phyloP scores from a whole-genome alignment of 2,888 invertebrate species.

The Saturnia japonica region DNA sequence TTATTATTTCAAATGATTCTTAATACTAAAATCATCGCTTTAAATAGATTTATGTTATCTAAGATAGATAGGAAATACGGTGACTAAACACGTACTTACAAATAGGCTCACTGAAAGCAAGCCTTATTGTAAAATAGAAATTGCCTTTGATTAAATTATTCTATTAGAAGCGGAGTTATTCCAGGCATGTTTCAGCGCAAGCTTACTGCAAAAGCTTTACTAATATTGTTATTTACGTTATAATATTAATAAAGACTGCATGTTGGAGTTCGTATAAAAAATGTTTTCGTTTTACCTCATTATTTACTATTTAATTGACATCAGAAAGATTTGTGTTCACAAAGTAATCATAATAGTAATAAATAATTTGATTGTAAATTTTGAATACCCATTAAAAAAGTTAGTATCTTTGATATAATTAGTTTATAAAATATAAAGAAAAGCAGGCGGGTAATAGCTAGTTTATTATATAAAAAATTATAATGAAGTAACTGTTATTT shows the following conservation, averaged over 20 bases:
- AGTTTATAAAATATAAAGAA: neutral
- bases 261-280: neutral
- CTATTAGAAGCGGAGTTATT: neutral
- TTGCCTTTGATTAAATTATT: neutral
- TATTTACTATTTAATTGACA: neutral
- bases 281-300: neutral
- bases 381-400: neutral
- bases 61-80: neutral
- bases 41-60: neutral
- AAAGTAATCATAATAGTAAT: no score
- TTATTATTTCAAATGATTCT: no score
- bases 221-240: neutral
- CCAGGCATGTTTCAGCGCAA: neutral
- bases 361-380: no score
- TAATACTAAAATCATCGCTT: neutral
- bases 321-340: neutral
- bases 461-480: no score
- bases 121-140: neutral
- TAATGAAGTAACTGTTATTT: no score
- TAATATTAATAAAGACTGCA: neutral
- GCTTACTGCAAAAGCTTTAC: neutral
- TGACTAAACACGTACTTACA: neutral
- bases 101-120: neutral
- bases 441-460: neutral
- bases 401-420: neutral